Base-by-base conservation (phyloP, 2,113 vertebrate genomes). In the Channa argus region DNA sequence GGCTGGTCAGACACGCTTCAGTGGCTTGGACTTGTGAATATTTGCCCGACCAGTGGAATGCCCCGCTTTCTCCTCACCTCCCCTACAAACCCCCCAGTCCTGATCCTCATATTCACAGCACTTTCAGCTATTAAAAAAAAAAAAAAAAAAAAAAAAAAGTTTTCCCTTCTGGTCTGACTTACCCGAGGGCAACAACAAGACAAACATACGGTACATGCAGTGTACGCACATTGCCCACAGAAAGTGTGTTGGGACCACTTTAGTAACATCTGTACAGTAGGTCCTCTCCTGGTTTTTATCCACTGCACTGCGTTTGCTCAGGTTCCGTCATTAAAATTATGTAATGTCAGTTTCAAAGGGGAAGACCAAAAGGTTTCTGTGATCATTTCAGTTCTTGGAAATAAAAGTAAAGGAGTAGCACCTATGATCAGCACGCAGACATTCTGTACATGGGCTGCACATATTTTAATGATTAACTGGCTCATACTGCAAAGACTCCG, bases 21-120 rank as follows among this genome's bases (percentile, higher is more conserved):
- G 82, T 93, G 87, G 88, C 83, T 88, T 71, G 93, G 94, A 93
- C 83, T 88, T 89, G 84, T 67, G 86, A 92, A 87, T 94, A 92
- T 94, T 95, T 96, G 93, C 86, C 92, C 86, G 91, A 82, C 88
- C 87, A 73, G 92, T 93, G 91, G 94, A 96, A 94, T 95, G 88
- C 91, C 70, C 77, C 49, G 52, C 80, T 84, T 78, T 74, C 63
- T 78, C 55, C 55, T 63, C 64, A 50, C 43, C 71, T 67, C 56
- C 66, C 63, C 56, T 79, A 24, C 75, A 79, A 61, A 69, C 63
- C 41, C 41, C 56, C 56, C 62, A 14, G 49, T 58, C 71, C 81
- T 36, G 52, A 72, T 53, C 73, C 73, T 63, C 51, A 34, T 52
- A 74, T 80, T 86, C 51, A 34, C 51, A 46, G n/a, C 15, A 34